These are phyloP conservation scores for Cydia pomonella DNA, from an alignment of 1,140 invertebrate genomes.

Conservation along the genomic window DNA sequence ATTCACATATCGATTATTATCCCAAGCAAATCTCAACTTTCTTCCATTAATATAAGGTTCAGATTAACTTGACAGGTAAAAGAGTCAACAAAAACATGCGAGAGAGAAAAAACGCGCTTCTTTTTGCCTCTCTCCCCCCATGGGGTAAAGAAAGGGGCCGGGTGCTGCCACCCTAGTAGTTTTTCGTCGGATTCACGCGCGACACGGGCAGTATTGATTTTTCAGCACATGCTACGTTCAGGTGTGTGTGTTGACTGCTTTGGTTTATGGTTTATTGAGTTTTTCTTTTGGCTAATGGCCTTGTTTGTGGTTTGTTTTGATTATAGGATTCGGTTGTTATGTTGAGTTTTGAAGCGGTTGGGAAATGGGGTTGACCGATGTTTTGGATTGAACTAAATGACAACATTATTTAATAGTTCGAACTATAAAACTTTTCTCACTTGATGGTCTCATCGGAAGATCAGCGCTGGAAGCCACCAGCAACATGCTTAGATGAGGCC, in stretches of 20 bases:
- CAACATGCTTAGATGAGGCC: too few species aligned
- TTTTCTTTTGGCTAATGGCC: constrained; percentile 25
- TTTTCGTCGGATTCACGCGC: constrained; percentile 58
- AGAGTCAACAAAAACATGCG: constrained; percentile 57
- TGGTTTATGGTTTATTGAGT: constrained; percentile 9
- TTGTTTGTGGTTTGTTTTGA: neutral
- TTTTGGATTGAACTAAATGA: neutral
- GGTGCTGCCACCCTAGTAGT: constrained; percentile 49
- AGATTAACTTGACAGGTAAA: neutral
- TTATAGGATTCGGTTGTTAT: neutral
- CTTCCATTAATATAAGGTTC: neutral
- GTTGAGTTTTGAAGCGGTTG: neutral
- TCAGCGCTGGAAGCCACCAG: too few species aligned
- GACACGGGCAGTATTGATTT: constrained; percentile 58
- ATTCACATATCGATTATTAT: constrained; percentile 43
- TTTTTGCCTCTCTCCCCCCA: constrained; percentile 56
- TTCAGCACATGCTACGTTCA: constrained; percentile 51
- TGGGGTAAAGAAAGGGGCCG: constrained; percentile 64
- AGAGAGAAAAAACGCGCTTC: constrained; percentile 52
- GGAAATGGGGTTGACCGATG: neutral
- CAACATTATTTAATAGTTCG: too few species aligned
- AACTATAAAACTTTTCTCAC: too few species aligned
- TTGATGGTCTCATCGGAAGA: too few species aligned
- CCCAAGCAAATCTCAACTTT: constrained; percentile 18
- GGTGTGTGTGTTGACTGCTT: constrained; percentile 41